Evolutionary conservation across 2,797 vertebrate genomes (phyloP), one percentile per base, ranked within the genome.

Genomic region (Trematomus bernacchii): DNA sequence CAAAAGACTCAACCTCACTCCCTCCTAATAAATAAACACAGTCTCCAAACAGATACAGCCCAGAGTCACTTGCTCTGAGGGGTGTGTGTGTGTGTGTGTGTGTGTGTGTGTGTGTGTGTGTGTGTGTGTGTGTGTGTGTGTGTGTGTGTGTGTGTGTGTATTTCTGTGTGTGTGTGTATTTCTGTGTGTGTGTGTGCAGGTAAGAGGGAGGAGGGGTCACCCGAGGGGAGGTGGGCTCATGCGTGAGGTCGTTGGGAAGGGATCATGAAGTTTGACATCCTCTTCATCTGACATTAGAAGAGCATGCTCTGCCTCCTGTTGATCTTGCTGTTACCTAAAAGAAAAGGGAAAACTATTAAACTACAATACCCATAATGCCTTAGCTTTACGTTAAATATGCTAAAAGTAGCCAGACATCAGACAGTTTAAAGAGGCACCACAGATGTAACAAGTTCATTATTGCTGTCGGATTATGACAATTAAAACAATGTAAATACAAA

Each of bases 241-340:
- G 92, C 90, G 57, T 88, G 80, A 73, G 58, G 66, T 70, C 73
- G 74, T 73, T 77, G 64, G 78, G 74, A 66, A 37, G 62, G 66
- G 77, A 73, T 40, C 81, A 69, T 50, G 73, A 73, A 47, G 73
- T 37, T n/a, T 70, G 62, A 21, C 54, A 0, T 86, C 79, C 53
- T 82, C 83, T 70, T 70, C 76, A 65, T 67, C 47, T 40, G 33
- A 44, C 46, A 43, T 69, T 82, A 92, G 86, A 92, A 91, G 48
- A 99, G 97, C 98, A 99, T 99, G 96, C 98, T 99, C 93, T 99
- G 98, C 95, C 98, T 97, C 95, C 98, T 97, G 97, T 97, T 99
- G 80, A 94, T 91, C 95, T 99, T 99, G 91, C 96, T 92, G 84
- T 98, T 97, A 80, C 96, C 98, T 99, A 87, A 89, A 95, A 55